These are phyloP conservation scores for Idaea dimidiata DNA, from an alignment of 2,888 invertebrate genomes.

Conservation along the genomic window DNA sequence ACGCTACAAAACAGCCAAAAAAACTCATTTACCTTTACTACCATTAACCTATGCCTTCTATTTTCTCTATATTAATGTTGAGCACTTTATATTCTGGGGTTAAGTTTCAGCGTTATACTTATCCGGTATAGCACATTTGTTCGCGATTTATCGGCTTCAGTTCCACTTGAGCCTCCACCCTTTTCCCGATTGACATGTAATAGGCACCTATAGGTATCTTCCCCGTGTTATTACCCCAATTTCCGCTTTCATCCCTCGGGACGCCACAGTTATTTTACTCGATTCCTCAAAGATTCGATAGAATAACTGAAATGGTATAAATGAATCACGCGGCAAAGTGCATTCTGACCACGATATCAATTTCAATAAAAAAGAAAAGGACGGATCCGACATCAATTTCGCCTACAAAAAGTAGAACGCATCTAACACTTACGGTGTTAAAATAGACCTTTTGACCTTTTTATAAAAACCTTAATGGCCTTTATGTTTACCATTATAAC, in stretches of 20 bases:
- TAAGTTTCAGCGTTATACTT: slow-evolving; percentile 23
- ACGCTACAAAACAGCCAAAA: no score
- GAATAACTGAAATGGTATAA: neutral
- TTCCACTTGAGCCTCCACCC: slow-evolving; percentile 24
- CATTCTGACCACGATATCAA: neutral
- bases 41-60: neutral
- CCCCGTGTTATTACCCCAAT: slow-evolving; percentile 26
- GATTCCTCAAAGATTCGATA: neutral
- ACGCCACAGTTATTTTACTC: slow-evolving; percentile 4
- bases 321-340: neutral
- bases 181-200: slow-evolving; percentile 28
- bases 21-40: no score
- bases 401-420: no score
- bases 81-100: slow-evolving; percentile 15
- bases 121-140: slow-evolving; percentile 22
- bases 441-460: no score
- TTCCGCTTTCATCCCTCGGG: slow-evolving; percentile 22
- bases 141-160: slow-evolving; percentile 28
- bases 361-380: neutral
- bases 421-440: no score
- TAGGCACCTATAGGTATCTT: slow-evolving; percentile 28
- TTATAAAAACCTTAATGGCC: no score
- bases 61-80: neutral
- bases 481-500: no score
- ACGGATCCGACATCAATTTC: neutral